Percentiles rank a stretch among this genome's conserved stretches.
Evolutionary conservation across 2,113 vertebrate species (phyloP).

Genomic region (Bubalus kerabau): DNA sequence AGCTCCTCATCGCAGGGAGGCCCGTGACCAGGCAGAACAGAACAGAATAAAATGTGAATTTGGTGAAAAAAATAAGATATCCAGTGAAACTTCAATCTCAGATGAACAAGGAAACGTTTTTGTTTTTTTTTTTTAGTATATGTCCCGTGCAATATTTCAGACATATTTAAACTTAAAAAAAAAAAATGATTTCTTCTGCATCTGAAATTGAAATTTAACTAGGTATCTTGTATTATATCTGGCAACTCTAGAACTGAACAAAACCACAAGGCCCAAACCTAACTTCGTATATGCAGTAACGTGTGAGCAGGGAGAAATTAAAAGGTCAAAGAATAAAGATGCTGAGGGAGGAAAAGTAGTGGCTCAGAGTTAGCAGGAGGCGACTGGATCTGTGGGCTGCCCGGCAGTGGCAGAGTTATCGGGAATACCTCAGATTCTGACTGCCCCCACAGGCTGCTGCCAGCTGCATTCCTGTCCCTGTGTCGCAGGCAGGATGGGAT

Average conservation of each 20-base stretch:
- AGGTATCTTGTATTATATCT: not conserved
- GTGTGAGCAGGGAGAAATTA: not conserved
- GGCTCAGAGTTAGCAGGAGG: accelerated
- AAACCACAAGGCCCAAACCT: not conserved
- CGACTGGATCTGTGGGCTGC: not conserved
- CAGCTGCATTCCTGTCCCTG: not conserved
- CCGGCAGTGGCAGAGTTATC: accelerated
- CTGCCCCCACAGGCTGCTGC: not conserved
- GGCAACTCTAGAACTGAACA: not conserved
- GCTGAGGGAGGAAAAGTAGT: not conserved
- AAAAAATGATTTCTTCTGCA: not conserved
- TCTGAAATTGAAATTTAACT: not conserved
- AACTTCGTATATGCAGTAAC: not conserved
- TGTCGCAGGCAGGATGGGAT: not conserved
- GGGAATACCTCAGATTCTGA: not conserved
- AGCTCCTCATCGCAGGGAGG: not conserved
- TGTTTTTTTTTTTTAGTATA: not conserved
- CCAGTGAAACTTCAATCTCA: not conserved
- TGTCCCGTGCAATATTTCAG: not conserved
- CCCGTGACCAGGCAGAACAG: too few relatives aligned
- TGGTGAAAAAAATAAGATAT: not conserved
- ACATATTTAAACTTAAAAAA: not conserved
- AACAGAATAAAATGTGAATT: not conserved
- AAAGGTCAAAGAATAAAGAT: not conserved
- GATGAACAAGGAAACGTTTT: not conserved